phyloP scores from a whole-genome alignment of 2,888 invertebrate genomes.

The Halictus quadricinctus region DNA sequence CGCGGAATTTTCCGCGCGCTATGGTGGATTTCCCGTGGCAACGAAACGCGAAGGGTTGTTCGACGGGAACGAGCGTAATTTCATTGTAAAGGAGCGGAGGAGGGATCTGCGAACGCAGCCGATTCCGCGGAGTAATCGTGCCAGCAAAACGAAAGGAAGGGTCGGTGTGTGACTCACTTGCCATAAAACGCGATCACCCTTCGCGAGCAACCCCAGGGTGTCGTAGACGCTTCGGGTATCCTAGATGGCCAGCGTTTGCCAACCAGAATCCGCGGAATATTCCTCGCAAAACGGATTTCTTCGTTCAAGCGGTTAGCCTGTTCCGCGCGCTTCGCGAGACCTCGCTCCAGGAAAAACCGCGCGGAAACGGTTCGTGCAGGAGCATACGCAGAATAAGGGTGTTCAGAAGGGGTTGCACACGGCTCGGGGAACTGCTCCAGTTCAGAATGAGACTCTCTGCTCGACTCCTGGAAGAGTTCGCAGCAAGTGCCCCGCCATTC shows the following conservation, averaged over 20 bases:
- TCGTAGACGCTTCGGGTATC: conserved; percentile 43
- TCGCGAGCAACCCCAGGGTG: conserved; percentile 50
- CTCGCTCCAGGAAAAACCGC: not conserved
- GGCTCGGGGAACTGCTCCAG: not conserved
- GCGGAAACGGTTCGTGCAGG: not conserved
- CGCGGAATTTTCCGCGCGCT: not conserved
- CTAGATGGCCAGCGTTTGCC: conserved; percentile 34
- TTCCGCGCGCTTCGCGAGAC: not conserved
- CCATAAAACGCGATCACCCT: conserved; percentile 71
- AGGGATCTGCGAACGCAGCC: conserved; percentile 49
- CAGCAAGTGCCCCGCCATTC: not conserved
- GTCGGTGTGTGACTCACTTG: conserved; percentile 71
- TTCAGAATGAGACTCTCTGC: conserved; percentile 11
- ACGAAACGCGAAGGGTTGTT: not conserved
- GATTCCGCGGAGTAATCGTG: conserved; percentile 49
- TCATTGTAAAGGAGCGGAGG: conserved; percentile 18
- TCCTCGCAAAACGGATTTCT: conserved; percentile 9
- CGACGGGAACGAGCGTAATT: conserved; percentile 16
- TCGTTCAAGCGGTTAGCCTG: not conserved
- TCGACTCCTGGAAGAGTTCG: not conserved
- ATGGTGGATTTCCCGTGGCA: not conserved
- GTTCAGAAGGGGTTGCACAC: not conserved
- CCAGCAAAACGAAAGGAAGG: conserved; percentile 25
- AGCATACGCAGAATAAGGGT: not conserved
- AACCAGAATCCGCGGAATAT: conserved; percentile 31